Evolutionary conservation across 2,113 vertebrate species (phyloP), one percentile per base, ranked within the genome.

Genomic region (Rhynchomys soricoides): DNA sequence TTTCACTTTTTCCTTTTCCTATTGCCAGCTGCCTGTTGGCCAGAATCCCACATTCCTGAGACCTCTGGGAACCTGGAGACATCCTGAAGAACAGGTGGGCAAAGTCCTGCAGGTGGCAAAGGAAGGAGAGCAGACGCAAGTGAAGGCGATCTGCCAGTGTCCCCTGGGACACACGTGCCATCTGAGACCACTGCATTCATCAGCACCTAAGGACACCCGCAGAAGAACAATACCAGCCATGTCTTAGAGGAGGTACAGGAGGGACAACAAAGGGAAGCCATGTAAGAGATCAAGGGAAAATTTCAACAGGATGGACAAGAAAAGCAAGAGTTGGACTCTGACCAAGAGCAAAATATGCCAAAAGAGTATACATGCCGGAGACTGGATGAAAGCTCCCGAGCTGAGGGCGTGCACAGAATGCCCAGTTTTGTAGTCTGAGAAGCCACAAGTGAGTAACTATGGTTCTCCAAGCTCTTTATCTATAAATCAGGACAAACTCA

Each of bases 21-120:
- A 29, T 40, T 34, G 59, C 86, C 59, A 83, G 83, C 78, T 77
- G 73, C 62, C 88, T 93, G 52, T 52, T n/a, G 78, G 90, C 93
- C 37, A 43, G 50, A 75, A 34, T 37, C 77, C 89, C 62, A 74
- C 66, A 91, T 91, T 77, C 62, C 87, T 55, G 73, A 45, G 31
- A 62, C 73, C 70, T 88, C 91, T 22, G 70, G 86, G 77, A 90
- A 31, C 37, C 55, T 86, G 0, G 1, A 11, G n/a, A 86, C 40
- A 4, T 55, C 86, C 52, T 0, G 0, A 88, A n/a, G 75, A 82
- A 55, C 83, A 97, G 87, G 74, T 79, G 34, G 89, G 31, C 43
- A 74, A 82, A 45, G 62, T 40, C 62, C 83, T 15, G 19, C 55
- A 68, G 68, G 29, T 43, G 74, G 73, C 50, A 57, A 83, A 48